Evolutionary conservation across 37 sponge, comb jelly and placozoan genomes (phyloP), one percentile per base, ranked within the genome.

Genomic region (Tethya wilhelma): DNA sequence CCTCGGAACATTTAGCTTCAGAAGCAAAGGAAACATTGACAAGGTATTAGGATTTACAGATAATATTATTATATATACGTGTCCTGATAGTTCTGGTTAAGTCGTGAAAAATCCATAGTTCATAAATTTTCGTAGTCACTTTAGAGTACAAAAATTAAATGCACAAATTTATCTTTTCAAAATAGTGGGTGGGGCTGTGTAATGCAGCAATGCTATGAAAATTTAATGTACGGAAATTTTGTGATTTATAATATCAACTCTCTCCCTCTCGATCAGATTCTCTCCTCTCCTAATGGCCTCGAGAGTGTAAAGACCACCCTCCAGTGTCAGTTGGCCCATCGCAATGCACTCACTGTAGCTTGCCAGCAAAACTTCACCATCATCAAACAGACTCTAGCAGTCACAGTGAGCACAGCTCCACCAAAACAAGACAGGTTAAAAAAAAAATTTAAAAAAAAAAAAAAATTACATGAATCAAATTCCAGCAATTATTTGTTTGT

Each of bases 1-100:
- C 42, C 28, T 90, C 20, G 73, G 81, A 29, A 42, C 19, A 0
- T 85, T 90, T 68, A 90, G 87, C 70, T 86, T 91, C 74, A 68
- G 73, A 30, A 44, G 83, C 14, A 60, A 43, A 19, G 79, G 76
- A 38, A 83, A 66, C 25, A 69, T 86, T 5, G 26, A 56, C 3
- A 71, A 86, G 81, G 91, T 91, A 67, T 4, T 25, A 29, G 3
- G 20, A 38, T 23, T 20, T 14, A 28, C 14, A 4, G 28, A 14
- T 58, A 4, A n/a, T 58, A 28, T 58, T 9, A 3, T 4, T 58
- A 14, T 28, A 58, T 58, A 4, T n/a, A n/a, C n/a, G n/a, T n/a
- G n/a, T n/a, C n/a, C n/a, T n/a, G n/a, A n/a, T n/a, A n/a, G n/a
- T n/a, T n/a, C n/a, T n/a, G n/a, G n/a, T n/a, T n/a, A n/a, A n/a